phyloP scores from a whole-genome alignment of 2,888 invertebrate genomes.

The Chaitophorus viminalis region DNA sequence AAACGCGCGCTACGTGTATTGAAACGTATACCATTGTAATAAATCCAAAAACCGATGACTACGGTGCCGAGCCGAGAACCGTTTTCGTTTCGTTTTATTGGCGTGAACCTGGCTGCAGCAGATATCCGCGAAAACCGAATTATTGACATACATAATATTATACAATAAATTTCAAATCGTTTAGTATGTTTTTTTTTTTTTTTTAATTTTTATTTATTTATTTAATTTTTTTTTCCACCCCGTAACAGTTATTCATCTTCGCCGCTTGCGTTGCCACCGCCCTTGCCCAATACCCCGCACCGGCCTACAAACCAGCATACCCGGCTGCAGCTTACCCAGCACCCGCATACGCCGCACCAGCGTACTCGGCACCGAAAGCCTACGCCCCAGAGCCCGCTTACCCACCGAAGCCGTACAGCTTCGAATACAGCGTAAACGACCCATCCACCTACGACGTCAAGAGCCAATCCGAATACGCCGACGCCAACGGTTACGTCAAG shows the following conservation, averaged over 20 bases:
- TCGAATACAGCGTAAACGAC: conserved; percentile 61
- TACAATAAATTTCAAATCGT: too few relatives aligned
- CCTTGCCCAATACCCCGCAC: conserved; percentile 43
- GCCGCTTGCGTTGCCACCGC: conserved; percentile 52
- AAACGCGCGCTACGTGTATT: not conserved
- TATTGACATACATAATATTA: too few relatives aligned
- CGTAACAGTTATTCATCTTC: conserved; percentile 49
- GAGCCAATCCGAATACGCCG: conserved; percentile 56
- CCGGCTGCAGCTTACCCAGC: conserved; percentile 36
- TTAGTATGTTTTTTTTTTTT: too few relatives aligned
- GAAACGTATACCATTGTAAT: not conserved
- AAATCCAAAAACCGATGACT: too few relatives aligned
- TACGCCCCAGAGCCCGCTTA: conserved; percentile 59
- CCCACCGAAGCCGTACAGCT: conserved; percentile 53
- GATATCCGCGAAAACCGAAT: too few relatives aligned
- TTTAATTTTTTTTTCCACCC: too few relatives aligned
- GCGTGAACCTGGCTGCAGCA: too few relatives aligned
- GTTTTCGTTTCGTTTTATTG: too few relatives aligned
- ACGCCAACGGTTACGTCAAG: conserved; percentile 68
- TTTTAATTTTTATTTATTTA: not conserved
- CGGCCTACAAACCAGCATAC: conserved; percentile 39
- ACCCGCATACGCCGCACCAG: conserved; percentile 38
- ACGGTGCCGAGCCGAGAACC: too few relatives aligned
- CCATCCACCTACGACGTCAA: conserved; percentile 58
- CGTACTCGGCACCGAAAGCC: conserved; percentile 57